Evolutionary conservation across 2,888 invertebrate genomes (phyloP).

Genomic region (Idaea dimidiata): DNA sequence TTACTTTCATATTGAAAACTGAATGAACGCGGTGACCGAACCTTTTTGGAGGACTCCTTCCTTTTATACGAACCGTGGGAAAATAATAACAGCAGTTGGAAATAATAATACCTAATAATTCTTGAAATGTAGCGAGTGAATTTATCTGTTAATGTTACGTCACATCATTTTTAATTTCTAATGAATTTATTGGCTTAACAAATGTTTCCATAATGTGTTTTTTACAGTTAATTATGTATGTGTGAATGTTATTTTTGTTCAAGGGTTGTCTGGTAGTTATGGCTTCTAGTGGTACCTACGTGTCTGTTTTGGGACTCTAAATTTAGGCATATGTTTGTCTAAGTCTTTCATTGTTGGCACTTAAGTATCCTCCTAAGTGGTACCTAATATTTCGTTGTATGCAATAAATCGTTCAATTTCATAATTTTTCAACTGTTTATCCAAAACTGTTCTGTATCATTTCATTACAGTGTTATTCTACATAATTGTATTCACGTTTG

Average conservation of each 20-base stretch:
- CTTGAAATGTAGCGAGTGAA: background rate
- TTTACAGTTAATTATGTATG: too few species aligned
- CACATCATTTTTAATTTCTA: background rate
- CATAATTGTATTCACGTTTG: background rate
- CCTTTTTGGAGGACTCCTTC: background rate
- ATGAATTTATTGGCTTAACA: too few species aligned
- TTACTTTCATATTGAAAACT: slow-evolving; percentile 11
- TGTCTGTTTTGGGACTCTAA: too few species aligned
- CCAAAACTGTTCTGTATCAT: background rate
- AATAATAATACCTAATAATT: background rate
- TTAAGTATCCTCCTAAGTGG: too few species aligned
- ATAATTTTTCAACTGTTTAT: background rate
- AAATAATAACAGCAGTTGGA: background rate
- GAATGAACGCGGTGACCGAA: slow-evolving; percentile 15
- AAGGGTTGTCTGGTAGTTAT: too few species aligned
- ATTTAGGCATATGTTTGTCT: too few species aligned
- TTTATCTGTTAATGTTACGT: background rate
- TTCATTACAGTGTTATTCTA: background rate
- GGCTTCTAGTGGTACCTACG: too few species aligned
- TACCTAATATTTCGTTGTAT: too few species aligned
- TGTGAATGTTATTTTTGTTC: too few species aligned
- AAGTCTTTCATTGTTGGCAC: too few species aligned
- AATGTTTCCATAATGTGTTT: too few species aligned
- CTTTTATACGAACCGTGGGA: background rate
- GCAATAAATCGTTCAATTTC: too few species aligned